phyloP scores from a whole-genome alignment of 2,797 vertebrate species.

The Typhlichthys eigenmanni region DNA sequence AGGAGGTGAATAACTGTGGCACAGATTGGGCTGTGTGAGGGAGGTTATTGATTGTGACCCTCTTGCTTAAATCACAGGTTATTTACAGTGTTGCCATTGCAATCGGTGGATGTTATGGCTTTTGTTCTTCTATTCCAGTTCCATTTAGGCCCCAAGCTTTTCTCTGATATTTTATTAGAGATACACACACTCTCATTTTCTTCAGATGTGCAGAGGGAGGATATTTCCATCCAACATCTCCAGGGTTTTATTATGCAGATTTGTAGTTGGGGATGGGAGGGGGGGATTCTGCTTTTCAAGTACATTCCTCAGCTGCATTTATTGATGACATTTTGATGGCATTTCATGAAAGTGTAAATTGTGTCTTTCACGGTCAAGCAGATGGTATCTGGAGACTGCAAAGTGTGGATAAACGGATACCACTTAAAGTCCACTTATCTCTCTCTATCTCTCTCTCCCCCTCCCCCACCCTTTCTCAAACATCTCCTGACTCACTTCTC shows the following conservation, averaged over 20 bases:
- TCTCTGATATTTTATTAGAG: too few species aligned
- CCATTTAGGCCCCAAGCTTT: too few species aligned
- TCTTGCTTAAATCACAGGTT: too few species aligned
- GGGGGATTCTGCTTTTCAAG: not conserved
- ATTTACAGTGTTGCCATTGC: too few species aligned
- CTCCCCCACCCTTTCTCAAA: not conserved
- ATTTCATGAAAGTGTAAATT: slow-evolving; percentile 60
- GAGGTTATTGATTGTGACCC: too few species aligned
- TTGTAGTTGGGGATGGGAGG: not conserved
- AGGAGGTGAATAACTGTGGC: slow-evolving; percentile 84
- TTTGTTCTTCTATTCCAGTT: too few species aligned
- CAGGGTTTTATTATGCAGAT: too few species aligned
- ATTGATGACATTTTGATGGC: slow-evolving; percentile 69
- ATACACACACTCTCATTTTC: too few species aligned
- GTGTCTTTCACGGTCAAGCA: slow-evolving; percentile 55
- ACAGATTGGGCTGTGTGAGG: not conserved
- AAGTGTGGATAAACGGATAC: not conserved
- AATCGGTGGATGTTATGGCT: too few species aligned
- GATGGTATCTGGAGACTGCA: slow-evolving; percentile 48
- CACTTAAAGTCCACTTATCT: not conserved
- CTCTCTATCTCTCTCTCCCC: slow-evolving; percentile 3
- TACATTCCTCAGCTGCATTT: slow-evolving; percentile 23
- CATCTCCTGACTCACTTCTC: not conserved
- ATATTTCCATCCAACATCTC: too few species aligned
- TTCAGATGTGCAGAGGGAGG: too few species aligned